Evolutionary conservation across 2,113 vertebrate species (phyloP).

Genomic region (Hippolais icterina): DNA sequence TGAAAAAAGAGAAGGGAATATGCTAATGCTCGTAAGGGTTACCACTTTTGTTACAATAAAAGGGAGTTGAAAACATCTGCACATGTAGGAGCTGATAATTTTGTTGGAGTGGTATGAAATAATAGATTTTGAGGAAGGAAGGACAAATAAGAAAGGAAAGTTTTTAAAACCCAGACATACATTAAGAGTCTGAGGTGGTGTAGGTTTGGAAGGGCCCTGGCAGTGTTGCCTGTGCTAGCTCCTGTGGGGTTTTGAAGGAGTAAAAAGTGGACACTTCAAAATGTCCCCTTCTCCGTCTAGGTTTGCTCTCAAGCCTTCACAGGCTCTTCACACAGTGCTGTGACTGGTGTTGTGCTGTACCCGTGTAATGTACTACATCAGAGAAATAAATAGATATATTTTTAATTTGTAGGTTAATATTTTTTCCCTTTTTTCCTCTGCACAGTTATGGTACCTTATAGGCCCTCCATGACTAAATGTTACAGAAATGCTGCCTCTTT

Average conservation of each 20-base stretch:
- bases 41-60: neutral
- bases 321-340: neutral
- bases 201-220: neutral
- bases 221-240: accelerated
- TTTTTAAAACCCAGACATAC: neutral
- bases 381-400: neutral
- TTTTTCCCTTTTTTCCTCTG: neutral
- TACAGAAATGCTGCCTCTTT: neutral
- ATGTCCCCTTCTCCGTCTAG: neutral
- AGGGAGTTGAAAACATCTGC: neutral
- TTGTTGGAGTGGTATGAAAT: neutral
- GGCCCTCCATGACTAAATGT: neutral
- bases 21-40: neutral
- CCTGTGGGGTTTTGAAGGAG: neutral
- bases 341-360: neutral
- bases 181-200: neutral
- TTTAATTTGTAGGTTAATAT: neutral
- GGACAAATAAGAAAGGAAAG: neutral
- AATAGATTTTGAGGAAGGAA: neutral
- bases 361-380: neutral
- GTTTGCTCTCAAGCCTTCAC: neutral
- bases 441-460: neutral
- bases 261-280: neutral
- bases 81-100: neutral
- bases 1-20: neutral